Conservation (phyloP, 2,888 invertebrate genomes). For the Piscicola geometra region DNA sequence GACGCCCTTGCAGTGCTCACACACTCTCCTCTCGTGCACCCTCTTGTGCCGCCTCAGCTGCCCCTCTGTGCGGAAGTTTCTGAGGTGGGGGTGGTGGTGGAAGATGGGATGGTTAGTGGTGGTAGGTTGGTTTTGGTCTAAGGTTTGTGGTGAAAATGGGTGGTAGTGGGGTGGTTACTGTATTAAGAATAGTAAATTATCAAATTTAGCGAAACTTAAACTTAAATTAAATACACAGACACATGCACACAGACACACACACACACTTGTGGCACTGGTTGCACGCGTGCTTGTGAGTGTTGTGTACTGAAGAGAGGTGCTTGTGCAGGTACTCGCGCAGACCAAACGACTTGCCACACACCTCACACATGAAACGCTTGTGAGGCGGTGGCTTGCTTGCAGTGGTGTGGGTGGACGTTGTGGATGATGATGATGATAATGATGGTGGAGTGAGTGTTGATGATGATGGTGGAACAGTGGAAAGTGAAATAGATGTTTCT, state of each 20-base stretch:
- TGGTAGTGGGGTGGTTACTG: too few species aligned
- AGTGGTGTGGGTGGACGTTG: neutral
- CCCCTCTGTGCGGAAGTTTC: neutral
- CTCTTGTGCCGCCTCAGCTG: conserved; percentile 1
- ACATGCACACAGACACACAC: neutral
- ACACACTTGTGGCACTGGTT: neutral
- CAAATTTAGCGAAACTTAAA: too few species aligned
- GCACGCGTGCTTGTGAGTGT: neutral
- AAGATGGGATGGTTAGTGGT: too few species aligned
- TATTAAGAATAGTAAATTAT: too few species aligned
- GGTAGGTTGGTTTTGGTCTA: too few species aligned
- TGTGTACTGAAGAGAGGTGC: neutral
- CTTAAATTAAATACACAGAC: too few species aligned
- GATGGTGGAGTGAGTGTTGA: neutral
- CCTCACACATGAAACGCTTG: conserved; percentile 11
- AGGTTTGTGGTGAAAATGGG: too few species aligned
- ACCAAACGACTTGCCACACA: conserved; percentile 24
- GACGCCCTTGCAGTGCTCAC: conserved; percentile 13
- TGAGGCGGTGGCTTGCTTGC: neutral
- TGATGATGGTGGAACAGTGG: too few species aligned
- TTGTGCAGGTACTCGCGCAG: conserved; percentile 18
- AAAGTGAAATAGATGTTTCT: too few species aligned
- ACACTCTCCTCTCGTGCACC: conserved; percentile 18
- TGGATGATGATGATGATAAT: neutral
- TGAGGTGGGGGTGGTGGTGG: neutral